Evolutionary conservation across 2,888 invertebrate species (phyloP).

Genomic region (Hanleya hanleyi): DNA sequence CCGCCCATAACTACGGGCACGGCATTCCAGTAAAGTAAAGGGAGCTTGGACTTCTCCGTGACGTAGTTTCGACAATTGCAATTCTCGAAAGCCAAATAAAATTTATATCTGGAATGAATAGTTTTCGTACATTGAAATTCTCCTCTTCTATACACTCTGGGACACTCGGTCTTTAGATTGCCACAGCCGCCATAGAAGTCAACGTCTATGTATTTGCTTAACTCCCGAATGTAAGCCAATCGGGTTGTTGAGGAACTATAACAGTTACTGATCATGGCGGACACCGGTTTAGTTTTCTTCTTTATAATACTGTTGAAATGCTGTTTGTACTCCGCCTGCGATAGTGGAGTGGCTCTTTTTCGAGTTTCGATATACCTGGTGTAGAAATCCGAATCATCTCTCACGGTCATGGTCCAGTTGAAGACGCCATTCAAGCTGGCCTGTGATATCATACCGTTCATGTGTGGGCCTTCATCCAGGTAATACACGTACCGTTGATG

Average conservation of each 20-base stretch:
- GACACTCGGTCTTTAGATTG: not conserved
- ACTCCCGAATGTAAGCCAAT: not conserved
- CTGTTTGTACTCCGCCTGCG: not conserved
- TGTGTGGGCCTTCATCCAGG: not conserved
- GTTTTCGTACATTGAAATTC: not conserved
- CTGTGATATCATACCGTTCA: not conserved
- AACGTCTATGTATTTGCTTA: not conserved
- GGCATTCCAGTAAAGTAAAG: not conserved
- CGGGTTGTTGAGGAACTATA: not conserved
- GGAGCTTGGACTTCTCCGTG: not conserved
- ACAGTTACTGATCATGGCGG: slow-evolving; percentile 3
- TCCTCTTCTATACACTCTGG: not conserved
- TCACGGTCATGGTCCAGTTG: not conserved
- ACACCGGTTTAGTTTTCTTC: not conserved
- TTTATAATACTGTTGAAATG: not conserved
- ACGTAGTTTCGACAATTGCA: not conserved
- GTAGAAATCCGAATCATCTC: not conserved
- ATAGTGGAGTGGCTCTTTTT: not conserved
- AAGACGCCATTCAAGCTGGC: not conserved
- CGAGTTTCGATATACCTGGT: not conserved
- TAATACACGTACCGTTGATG: not conserved
- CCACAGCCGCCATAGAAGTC: slow-evolving; percentile 4
- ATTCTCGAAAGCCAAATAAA: slow-evolving; percentile 4
- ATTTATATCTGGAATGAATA: slow-evolving; percentile 2
- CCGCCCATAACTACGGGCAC: slow-evolving; percentile 11